These are phyloP conservation scores for Zophobas atratus DNA, from an alignment of 1,140 invertebrate species.

Conservation along the genomic window DNA sequence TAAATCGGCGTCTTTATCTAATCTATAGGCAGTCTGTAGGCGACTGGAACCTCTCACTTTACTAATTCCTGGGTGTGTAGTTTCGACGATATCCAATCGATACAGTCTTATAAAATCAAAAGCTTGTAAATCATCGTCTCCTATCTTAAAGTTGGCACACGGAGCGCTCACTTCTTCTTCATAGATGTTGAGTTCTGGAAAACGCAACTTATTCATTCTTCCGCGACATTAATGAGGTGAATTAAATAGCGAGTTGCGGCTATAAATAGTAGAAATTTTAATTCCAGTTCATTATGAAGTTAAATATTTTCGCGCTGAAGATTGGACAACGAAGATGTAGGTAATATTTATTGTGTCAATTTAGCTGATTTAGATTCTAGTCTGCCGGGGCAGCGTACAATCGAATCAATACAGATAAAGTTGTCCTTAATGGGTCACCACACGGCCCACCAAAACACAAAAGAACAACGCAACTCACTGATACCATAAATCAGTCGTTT, in stretches of 20 bases:
- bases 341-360: too few species aligned
- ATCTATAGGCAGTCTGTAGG: slow-evolving; percentile 83
- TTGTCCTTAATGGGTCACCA: slow-evolving; percentile 9
- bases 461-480: neutral
- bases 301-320: too few species aligned
- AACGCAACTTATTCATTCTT: neutral
- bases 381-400: neutral
- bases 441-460: neutral
- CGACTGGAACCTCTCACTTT: slow-evolving; percentile 81
- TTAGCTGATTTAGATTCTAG: too few species aligned
- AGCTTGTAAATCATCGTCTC: slow-evolving; percentile 83
- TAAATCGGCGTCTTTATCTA: slow-evolving; percentile 80
- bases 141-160: slow-evolving; percentile 77
- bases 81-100: slow-evolving; percentile 76
- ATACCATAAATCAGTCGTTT: slow-evolving; percentile 21
- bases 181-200: slow-evolving; percentile 53
- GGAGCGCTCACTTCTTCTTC: slow-evolving; percentile 67
- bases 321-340: too few species aligned
- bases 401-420: neutral
- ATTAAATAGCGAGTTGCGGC: too few species aligned
- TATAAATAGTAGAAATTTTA: too few species aligned
- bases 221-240: too few species aligned
- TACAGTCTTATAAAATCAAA: slow-evolving; percentile 87
- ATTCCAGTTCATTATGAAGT: too few species aligned
- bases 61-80: slow-evolving; percentile 76